Evolutionary conservation across 2,113 vertebrate genomes (phyloP), one percentile per base, ranked within the genome.

Genomic region (Tenrec ecaudatus): DNA sequence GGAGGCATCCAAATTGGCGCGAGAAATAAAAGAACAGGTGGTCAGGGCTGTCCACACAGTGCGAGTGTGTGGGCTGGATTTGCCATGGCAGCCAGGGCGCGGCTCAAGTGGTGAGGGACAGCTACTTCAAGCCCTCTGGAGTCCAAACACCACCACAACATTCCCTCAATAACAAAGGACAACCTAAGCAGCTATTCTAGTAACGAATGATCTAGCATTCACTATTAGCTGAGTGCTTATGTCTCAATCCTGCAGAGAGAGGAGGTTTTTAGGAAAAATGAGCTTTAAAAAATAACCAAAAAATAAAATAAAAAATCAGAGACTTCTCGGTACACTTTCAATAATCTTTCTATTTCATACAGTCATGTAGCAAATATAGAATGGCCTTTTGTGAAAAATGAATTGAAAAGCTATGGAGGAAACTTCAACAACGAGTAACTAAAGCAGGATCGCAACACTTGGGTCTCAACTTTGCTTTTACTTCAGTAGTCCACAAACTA

Each of bases 341-440:
- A 15, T 88, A 57, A 91, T 85, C 36, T 92, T 33, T 76, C 40
- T 17, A 77, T 88, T 75, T 91, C 68, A 89, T 53, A 60, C 36
- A 91, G 16, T 81, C 76, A 84, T 40, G 33, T 69, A 53, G 87
- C n/a, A 93, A 93, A 85, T 43, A 16, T 31, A 33, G 11, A 86
- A 38, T 82, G 38, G 29, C 43, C 60, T 68, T 91, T 58, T 76
- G 22, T 31, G 36, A 88, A 91, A 91, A 38, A 36, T 75, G 31
- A 69, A 62, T 23, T 57, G 16, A 40, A 89, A 91, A 82, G 9
- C 7, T 60, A 85, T 33, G 93, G 38, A 88, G 10, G 47, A 9
- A 88, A 69, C 2, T 47, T 2, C 58, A 91, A 68, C 43, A 79
- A 25, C 31, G 76, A 38, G 33, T 16, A 68, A 68, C 29, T 47